Evolutionary conservation across 2,113 vertebrate species (phyloP).

Genomic region (Alaudala cheleensis): DNA sequence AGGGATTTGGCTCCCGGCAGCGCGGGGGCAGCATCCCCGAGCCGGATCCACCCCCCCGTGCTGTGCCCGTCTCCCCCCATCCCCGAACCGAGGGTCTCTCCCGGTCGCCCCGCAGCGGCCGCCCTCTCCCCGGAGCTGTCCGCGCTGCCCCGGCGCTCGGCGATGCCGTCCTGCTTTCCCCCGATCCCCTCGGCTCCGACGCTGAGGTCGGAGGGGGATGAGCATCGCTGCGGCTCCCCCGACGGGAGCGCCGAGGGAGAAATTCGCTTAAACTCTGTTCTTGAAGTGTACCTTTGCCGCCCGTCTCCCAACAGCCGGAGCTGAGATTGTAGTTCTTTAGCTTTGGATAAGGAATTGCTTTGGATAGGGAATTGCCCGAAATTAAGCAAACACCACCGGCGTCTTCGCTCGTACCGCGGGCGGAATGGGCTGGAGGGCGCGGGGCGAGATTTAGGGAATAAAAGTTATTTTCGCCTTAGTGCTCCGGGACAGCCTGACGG

Average conservation of each 20-base stretch:
- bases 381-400: not conserved
- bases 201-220: not conserved
- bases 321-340: not conserved
- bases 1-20: constrained; percentile 2
- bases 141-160: not conserved
- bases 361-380: not conserved
- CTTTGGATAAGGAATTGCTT: not conserved
- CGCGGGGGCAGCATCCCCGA: not conserved
- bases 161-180: not conserved
- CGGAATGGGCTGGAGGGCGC: not conserved
- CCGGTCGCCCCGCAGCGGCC: too few relatives aligned
- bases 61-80: too few relatives aligned
- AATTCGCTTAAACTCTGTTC: not conserved
- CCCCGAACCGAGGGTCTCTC: not conserved
- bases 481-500: not conserved
- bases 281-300: not conserved
- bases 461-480: not conserved
- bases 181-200: not conserved
- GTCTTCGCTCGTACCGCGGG: not conserved
- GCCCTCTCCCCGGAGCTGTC: not conserved
- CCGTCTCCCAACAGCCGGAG: not conserved
- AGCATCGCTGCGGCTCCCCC: not conserved
- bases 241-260: not conserved
- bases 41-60: not conserved
- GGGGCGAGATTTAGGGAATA: not conserved